phyloP scores from a whole-genome alignment of 2,797 vertebrate genomes.

The Callimico goeldii region DNA sequence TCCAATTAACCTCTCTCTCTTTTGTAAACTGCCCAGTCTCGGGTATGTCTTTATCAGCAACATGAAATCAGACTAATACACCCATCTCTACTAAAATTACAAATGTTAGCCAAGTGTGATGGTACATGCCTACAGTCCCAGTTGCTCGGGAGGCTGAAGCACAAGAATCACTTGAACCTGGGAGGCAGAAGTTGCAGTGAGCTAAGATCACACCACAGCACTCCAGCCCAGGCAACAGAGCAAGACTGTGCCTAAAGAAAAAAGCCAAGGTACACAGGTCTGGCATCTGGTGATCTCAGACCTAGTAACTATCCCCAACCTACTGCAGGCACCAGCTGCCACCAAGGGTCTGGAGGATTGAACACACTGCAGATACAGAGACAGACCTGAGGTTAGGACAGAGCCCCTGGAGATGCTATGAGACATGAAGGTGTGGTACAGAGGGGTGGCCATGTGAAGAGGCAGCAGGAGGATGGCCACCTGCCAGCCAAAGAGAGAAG shows the following conservation, averaged over 20 bases:
- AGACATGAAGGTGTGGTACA: too few species aligned
- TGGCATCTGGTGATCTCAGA: background rate
- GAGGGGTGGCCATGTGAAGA: background rate
- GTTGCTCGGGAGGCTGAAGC: background rate
- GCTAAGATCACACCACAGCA: background rate
- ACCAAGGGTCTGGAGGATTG: background rate
- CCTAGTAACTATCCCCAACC: background rate
- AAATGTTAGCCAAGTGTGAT: background rate
- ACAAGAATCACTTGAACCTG: background rate
- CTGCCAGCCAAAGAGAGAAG: background rate
- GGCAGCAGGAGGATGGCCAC: background rate
- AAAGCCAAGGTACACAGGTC: background rate
- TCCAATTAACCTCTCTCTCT: background rate
- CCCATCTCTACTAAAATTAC: background rate
- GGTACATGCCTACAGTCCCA: background rate
- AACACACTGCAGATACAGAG: fast-evolving
- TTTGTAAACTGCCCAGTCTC: background rate
- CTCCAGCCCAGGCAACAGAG: background rate
- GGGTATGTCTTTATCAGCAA: background rate
- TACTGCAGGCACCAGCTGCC: background rate
- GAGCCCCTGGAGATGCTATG: fast-evolving
- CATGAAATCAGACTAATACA: background rate
- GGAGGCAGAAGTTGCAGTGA: background rate
- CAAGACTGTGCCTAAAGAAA: background rate
- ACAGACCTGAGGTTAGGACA: background rate